phyloP scores from a whole-genome alignment of 2,797 vertebrate genomes.

The Pseudotriccus pelzelni region DNA sequence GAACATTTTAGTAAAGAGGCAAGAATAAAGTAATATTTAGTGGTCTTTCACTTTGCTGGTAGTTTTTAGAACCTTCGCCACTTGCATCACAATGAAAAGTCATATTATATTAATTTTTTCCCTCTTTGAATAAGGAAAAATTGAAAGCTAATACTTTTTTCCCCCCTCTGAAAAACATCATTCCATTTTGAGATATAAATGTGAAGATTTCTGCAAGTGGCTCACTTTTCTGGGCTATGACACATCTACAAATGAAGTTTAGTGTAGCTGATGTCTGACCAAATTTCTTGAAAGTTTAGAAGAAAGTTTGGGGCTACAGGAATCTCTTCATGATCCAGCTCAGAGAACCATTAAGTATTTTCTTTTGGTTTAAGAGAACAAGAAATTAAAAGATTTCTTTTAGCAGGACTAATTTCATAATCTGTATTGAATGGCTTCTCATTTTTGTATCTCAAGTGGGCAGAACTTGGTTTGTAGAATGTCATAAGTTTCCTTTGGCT shows the following conservation, averaged over 20 bases:
- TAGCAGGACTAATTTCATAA: neutral
- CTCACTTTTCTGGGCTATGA: neutral
- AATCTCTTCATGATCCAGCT: neutral
- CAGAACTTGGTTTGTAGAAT: neutral
- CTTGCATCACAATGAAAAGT: neutral
- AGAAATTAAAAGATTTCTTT: neutral
- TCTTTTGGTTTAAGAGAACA: neutral
- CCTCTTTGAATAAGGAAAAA: neutral
- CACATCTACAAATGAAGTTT: neutral
- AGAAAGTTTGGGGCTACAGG: neutral
- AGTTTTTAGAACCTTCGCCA: neutral
- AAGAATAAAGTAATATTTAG: neutral
- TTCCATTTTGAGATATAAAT: neutral
- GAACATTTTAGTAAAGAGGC: neutral
- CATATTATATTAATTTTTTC: neutral
- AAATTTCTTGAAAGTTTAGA: neutral
- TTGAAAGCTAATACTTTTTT: neutral
- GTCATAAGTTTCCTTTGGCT: neutral
- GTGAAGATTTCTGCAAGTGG: neutral
- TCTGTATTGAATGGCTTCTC: neutral
- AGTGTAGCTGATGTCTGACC: neutral
- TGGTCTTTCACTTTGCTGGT: neutral
- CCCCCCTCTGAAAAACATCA: rapidly evolving
- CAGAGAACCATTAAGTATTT: neutral
- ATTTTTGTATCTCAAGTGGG: neutral